phyloP scores from a whole-genome alignment of 2,888 invertebrate species.

The Pammene aurita region DNA sequence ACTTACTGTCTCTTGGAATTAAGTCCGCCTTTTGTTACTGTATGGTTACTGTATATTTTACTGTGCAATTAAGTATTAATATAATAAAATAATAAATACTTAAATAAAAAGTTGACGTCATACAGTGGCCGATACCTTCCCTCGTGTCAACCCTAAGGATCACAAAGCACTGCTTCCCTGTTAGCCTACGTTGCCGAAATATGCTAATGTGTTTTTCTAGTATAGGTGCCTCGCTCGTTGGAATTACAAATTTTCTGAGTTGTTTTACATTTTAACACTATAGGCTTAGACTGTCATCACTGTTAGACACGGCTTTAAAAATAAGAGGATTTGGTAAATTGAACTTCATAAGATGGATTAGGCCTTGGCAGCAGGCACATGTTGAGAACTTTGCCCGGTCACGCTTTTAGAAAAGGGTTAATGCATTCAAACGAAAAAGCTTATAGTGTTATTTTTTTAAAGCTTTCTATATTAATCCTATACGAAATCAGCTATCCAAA shows the following conservation, averaged over 20 bases:
- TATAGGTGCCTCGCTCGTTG: conserved; percentile 35
- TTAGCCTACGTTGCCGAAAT: conserved; percentile 34
- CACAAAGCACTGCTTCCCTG: conserved; percentile 2
- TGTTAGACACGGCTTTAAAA: conserved; percentile 8
- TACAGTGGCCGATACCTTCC: too few species aligned
- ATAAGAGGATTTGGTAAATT: conserved; percentile 9
- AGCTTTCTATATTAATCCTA: not conserved
- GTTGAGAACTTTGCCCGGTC: not conserved
- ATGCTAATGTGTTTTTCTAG: conserved; percentile 35
- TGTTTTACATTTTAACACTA: conserved; percentile 37
- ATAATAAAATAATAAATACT: too few species aligned
- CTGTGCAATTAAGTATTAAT: too few species aligned
- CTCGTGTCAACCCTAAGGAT: not conserved
- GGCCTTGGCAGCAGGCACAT: not conserved
- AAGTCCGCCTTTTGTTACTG: too few species aligned
- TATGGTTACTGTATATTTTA: too few species aligned
- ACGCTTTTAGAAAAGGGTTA: not conserved
- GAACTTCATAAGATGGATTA: conserved; percentile 1
- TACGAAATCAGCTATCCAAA: too few species aligned
- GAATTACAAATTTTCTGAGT: conserved; percentile 39
- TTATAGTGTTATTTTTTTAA: not conserved
- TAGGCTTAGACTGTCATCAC: conserved; percentile 12
- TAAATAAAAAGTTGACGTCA: too few species aligned
- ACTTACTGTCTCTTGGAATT: too few species aligned
- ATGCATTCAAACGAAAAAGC: conserved; percentile 5